Conservation (phyloP, 2,113 vertebrate genomes). For the Heliornis fulica region DNA sequence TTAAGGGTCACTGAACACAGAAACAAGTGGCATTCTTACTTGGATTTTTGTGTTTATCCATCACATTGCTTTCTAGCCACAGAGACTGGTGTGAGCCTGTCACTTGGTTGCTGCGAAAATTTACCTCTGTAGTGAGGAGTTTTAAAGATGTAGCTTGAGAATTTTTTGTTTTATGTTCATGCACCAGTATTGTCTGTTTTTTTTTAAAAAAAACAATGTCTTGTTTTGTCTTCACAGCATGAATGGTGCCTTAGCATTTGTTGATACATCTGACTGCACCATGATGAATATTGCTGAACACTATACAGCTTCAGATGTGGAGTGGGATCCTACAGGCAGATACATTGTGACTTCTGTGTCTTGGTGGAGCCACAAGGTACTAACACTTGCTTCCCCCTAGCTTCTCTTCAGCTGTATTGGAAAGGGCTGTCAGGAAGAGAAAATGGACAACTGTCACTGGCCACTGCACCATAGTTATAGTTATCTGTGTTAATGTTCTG, state of each 20-base stretch:
- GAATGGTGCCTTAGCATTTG: slow-evolving; percentile 96
- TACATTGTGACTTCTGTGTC: slow-evolving; percentile 96
- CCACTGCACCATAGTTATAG: accelerated
- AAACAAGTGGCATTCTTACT: neutral
- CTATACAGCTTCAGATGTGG: slow-evolving; percentile 96
- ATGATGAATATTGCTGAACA: slow-evolving; percentile 99
- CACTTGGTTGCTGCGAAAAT: neutral
- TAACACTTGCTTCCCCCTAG: too few species aligned
- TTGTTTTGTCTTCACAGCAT: slow-evolving; percentile 76
- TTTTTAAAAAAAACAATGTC: neutral
- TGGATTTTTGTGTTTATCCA: neutral
- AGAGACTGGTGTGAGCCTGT: neutral
- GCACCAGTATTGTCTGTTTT: too few species aligned
- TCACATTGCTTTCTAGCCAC: accelerated
- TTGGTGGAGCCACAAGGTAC: slow-evolving; percentile 99
- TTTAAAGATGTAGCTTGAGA: neutral
- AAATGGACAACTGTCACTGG: neutral
- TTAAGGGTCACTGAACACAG: neutral
- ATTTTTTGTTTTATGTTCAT: too few species aligned
- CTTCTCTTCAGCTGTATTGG: neutral
- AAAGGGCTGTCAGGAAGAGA: neutral
- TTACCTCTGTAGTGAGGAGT: neutral
- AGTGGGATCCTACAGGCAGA: slow-evolving; percentile 97
- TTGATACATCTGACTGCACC: slow-evolving; percentile 97
- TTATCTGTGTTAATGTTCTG: neutral